A percentile compares a stretch with the other conserved stretches of the same genome.
Evolutionary conservation across 2,888 invertebrate species (phyloP).

Genomic region (Cephus runcator): DNA sequence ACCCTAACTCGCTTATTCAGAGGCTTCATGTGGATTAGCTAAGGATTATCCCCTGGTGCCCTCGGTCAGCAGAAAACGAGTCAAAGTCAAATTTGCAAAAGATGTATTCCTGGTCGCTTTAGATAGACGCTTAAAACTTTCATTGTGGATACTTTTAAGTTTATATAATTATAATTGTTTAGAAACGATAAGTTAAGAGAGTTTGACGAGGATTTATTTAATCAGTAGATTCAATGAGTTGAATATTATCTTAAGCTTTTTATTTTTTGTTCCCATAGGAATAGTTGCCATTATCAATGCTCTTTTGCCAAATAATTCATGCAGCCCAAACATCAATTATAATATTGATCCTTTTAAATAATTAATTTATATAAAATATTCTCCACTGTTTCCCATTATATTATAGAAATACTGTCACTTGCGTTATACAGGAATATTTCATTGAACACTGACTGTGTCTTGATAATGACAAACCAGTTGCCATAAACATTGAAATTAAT

Average conservation of each 20-base stretch:
- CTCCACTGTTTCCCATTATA: neutral
- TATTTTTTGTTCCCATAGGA: neutral
- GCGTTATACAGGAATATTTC: neutral
- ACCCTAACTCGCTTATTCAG: constrained; percentile 39
- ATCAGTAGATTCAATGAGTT: neutral
- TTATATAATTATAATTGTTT: too few species aligned
- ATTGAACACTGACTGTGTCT: neutral
- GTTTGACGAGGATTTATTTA: neutral
- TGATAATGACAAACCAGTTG: neutral
- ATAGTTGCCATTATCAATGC: neutral
- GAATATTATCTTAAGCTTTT: neutral
- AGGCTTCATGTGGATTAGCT: constrained; percentile 56
- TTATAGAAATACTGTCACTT: neutral
- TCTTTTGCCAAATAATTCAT: neutral
- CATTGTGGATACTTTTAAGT: too few species aligned
- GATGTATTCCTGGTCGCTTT: neutral
- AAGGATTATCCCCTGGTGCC: constrained; percentile 54
- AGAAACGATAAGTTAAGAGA: too few species aligned
- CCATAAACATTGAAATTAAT: neutral
- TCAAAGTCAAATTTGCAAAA: constrained; percentile 49
- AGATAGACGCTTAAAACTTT: neutral
- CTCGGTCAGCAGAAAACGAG: constrained; percentile 51
- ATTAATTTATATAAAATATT: neutral
- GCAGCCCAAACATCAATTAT: neutral
- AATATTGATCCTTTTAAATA: neutral